These are phyloP conservation scores for Ondatra zibethicus DNA, from an alignment of 2,113 vertebrate species.

Conservation along the genomic window DNA sequence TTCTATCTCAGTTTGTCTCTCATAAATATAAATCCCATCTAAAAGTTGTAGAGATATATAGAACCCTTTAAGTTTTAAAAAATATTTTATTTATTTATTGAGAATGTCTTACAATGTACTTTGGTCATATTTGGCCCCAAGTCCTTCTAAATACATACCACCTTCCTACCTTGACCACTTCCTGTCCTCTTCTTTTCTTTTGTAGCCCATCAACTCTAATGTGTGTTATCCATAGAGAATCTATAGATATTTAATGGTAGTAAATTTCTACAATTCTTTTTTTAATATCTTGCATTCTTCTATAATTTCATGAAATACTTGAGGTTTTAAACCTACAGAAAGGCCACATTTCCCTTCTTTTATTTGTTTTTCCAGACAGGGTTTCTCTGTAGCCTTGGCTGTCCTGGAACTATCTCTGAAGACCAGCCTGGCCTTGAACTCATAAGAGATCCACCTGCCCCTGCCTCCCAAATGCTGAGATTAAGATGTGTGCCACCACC, in stretches of 20 bases:
- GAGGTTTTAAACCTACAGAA: conserved; percentile 7
- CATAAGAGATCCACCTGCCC: too few relatives aligned
- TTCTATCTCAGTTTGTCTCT: neutral
- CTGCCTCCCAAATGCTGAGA: too few relatives aligned
- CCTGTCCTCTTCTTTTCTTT: neutral
- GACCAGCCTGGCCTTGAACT: too few relatives aligned
- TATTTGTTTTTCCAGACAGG: too few relatives aligned
- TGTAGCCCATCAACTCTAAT: neutral
- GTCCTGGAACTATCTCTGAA: too few relatives aligned
- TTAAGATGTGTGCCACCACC: too few relatives aligned
- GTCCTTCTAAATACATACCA: neutral
- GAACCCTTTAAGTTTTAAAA: neutral
- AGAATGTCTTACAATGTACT: neutral
- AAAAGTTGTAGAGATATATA: neutral
- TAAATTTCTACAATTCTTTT: conserved; percentile 42
- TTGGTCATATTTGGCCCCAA: neutral
- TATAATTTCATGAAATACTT: conserved; percentile 14
- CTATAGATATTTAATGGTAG: neutral
- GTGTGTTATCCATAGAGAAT: neutral
- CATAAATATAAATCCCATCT: neutral
- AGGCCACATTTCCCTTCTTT: neutral
- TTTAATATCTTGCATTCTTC: conserved; percentile 20
- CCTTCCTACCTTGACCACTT: too few relatives aligned
- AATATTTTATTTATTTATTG: neutral
- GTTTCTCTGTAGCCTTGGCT: too few relatives aligned